Percentiles rank a stretch among this genome's conserved stretches.
These are phyloP conservation scores for Sesia bembeciformis DNA, from an alignment of 2,888 invertebrate genomes.

Conservation along the genomic window DNA sequence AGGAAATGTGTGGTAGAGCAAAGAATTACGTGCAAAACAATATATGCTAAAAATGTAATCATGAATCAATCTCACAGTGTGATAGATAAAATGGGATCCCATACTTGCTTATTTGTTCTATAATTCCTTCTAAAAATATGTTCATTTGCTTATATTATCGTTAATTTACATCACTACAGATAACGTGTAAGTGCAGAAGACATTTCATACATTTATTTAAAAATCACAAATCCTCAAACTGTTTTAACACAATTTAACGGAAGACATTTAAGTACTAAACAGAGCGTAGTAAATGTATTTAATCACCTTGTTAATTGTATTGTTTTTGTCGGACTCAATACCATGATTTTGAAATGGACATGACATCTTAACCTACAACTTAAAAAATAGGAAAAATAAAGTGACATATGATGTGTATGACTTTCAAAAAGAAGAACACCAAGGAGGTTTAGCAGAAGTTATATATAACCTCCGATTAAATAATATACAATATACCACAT, in stretches of 20 bases:
- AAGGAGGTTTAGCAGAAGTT: too few species aligned
- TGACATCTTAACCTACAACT: slow-evolving; percentile 55
- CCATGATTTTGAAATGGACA: slow-evolving; percentile 68
- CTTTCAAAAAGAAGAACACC: neutral
- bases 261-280: too few species aligned
- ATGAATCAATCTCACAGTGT: neutral
- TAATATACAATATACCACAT: too few species aligned
- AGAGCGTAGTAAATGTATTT: neutral
- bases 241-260: too few species aligned
- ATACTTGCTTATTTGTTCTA: neutral
- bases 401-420: neutral
- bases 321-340: slow-evolving; percentile 30
- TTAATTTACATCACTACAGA: too few species aligned
- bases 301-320: slow-evolving; percentile 36
- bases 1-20: too few species aligned
- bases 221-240: too few species aligned
- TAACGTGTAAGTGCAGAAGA: too few species aligned
- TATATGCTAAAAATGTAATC: neutral
- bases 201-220: too few species aligned
- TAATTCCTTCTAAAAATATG: neutral
- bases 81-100: neutral
- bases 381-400: neutral
- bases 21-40: neutral
- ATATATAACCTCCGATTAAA: too few species aligned
- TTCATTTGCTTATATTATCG: too few species aligned